phyloP scores from a whole-genome alignment of 2,113 vertebrate genomes.

The Nesoenas mayeri region DNA sequence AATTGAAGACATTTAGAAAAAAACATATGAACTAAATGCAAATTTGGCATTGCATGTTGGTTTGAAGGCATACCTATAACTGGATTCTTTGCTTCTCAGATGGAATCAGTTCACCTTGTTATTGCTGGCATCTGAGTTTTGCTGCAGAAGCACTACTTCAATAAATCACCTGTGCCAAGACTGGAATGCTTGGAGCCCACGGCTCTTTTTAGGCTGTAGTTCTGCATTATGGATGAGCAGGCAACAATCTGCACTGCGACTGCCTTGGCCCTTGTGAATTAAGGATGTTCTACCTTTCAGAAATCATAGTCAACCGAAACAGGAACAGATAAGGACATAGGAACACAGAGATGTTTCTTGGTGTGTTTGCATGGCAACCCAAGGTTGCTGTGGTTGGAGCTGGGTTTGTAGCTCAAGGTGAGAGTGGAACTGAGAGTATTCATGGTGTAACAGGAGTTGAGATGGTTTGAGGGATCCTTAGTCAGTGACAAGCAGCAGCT shows the following conservation, averaged over 20 bases:
- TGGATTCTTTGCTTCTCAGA: slow-evolving; percentile 5
- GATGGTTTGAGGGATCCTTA: background rate
- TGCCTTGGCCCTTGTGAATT: slow-evolving; percentile 49
- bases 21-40: background rate
- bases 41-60: background rate
- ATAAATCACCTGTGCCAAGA: slow-evolving; percentile 69
- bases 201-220: slow-evolving; percentile 67
- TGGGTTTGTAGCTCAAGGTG: background rate
- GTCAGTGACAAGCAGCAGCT: background rate
- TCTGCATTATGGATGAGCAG: slow-evolving; percentile 78
- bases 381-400: background rate
- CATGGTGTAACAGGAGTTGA: background rate
- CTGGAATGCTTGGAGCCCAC: slow-evolving; percentile 58
- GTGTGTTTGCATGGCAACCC: background rate
- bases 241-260: slow-evolving; percentile 62
- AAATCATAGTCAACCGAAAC: slow-evolving; percentile 36
- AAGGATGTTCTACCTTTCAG: slow-evolving; percentile 35
- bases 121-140: slow-evolving; percentile 24
- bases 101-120: background rate
- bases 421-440: background rate
- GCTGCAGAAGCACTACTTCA: slow-evolving; percentile 51
- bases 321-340: background rate
- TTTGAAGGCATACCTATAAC: background rate
- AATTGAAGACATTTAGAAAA: background rate
- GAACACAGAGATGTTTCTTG: background rate